Evolutionary conservation across 2,888 invertebrate species (phyloP).

Genomic region (Xestia xanthographa): DNA sequence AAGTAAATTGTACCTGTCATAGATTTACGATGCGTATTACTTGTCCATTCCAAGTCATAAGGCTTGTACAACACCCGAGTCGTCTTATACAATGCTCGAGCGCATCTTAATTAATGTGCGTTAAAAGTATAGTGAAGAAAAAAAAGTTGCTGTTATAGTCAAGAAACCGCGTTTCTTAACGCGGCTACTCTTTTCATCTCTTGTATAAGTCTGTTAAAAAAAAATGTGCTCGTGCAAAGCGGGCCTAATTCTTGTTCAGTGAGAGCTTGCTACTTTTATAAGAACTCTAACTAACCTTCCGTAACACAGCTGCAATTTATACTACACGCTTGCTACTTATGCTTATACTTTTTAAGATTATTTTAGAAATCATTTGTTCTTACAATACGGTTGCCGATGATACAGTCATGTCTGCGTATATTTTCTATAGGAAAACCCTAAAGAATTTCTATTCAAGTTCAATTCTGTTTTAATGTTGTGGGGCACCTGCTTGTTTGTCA

Average conservation of each 20-base stretch:
- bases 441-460: background rate
- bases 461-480: conserved; percentile 1
- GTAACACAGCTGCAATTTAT: background rate
- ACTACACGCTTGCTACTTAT: too few species aligned
- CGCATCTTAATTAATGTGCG: background rate
- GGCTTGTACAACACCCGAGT: too few species aligned
- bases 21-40: background rate
- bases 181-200: background rate
- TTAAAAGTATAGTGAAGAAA: background rate
- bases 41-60: background rate
- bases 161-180: too few species aligned
- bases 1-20: background rate
- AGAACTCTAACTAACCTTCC: background rate
- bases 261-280: conserved; percentile 5
- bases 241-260: conserved; percentile 7
- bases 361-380: background rate
- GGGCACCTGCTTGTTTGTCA: conserved; percentile 7
- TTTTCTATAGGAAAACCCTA: background rate
- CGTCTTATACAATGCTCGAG: background rate
- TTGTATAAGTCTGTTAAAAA: background rate
- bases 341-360: background rate
- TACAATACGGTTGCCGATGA: background rate
- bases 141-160: background rate
- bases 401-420: too few species aligned
- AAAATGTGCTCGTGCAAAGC: background rate